phyloP scores from a whole-genome alignment of 2,888 invertebrate genomes.

The Bugulina stolonifera region DNA sequence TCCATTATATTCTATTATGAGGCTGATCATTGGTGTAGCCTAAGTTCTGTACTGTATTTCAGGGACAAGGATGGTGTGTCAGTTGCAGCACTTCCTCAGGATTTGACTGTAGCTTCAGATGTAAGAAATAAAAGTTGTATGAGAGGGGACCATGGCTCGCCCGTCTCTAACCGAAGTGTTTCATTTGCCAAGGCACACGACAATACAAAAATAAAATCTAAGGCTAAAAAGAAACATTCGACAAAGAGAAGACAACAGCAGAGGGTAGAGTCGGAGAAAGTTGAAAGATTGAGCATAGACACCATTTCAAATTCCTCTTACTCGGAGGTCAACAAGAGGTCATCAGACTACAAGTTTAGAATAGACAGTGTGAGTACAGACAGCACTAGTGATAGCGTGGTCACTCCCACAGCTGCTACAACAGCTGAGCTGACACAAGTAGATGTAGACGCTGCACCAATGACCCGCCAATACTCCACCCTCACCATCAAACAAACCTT shows the following conservation, averaged over 20 bases:
- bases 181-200: conserved; percentile 33
- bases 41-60: too few relatives aligned
- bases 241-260: neutral
- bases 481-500: conserved; percentile 27
- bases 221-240: conserved; percentile 2
- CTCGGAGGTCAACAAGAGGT: neutral
- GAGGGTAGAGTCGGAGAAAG: neutral
- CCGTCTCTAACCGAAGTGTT: conserved; percentile 40
- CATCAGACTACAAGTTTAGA: neutral
- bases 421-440: conserved; percentile 37
- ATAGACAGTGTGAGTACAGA: neutral
- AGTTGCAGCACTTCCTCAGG: conserved; percentile 26
- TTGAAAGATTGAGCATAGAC: neutral
- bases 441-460: conserved; percentile 36
- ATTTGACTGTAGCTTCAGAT: conserved; percentile 28
- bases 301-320: neutral
- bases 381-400: neutral
- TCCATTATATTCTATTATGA: too few relatives aligned
- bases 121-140: conserved; percentile 4
- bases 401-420: neutral
- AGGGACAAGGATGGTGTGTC: conserved; percentile 31
- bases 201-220: conserved; percentile 28
- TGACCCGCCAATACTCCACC: conserved; percentile 20
- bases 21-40: too few relatives aligned
- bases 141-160: conserved; percentile 37